These are phyloP conservation scores for Mungos mungo DNA, from an alignment of 2,113 vertebrate genomes.

Conservation along the genomic window DNA sequence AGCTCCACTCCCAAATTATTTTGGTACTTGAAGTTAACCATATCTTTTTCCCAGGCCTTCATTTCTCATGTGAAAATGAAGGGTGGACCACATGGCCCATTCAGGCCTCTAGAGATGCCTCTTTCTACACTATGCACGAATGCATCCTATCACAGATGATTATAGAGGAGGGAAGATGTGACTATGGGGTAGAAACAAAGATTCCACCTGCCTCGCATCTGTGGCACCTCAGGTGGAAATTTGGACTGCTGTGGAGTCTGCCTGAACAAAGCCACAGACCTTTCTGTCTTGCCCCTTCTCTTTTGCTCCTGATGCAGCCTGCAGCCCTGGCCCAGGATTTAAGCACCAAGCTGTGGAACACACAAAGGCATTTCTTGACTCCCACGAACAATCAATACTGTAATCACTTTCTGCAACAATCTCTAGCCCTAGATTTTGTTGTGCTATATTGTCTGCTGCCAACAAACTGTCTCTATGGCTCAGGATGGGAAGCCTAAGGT, in stretches of 20 bases:
- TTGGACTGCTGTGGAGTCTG: neutral
- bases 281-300: neutral
- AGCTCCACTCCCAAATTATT: neutral
- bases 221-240: neutral
- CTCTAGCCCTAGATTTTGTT: slow-evolving; percentile 41
- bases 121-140: neutral
- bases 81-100: neutral
- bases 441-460: neutral
- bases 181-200: neutral
- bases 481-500: neutral
- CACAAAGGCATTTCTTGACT: slow-evolving; percentile 38
- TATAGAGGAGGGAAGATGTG: neutral
- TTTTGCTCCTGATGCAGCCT: slow-evolving; percentile 22
- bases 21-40: neutral
- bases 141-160: neutral
- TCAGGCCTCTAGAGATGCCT: neutral
- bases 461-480: slow-evolving; percentile 4
- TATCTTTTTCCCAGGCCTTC: neutral
- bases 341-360: neutral
- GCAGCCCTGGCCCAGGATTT: neutral
- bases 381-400: slow-evolving; percentile 28
- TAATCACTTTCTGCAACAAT: slow-evolving; percentile 41
- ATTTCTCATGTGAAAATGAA: neutral
- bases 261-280: neutral
- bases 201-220: neutral